Base-by-base conservation (phyloP, 1,140 invertebrate species). In the Nixonia krombeini region DNA sequence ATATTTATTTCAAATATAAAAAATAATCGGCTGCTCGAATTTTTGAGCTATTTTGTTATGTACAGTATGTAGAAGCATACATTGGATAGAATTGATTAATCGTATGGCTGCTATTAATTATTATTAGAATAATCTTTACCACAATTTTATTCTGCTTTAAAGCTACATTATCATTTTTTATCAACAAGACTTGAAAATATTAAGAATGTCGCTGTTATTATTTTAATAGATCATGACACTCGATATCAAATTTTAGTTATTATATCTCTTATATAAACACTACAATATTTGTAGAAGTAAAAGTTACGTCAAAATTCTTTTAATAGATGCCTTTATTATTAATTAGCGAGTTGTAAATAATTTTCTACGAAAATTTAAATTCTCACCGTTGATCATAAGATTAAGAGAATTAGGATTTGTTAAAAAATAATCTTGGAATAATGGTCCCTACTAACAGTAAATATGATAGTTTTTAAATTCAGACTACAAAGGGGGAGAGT, bases 341-440 rank as follows among this genome's bases (percentile, higher is more conserved):
- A 33, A 53, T 62, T 49, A 64, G 45, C 31, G 31, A 56, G 55
- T 37, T 64, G 61, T 64, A 64, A 40, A 64, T 64, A 64, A 64
- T 57, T 57, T 64, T 57, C 38, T 64, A 64, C 61, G 29, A 40
- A 45, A 29, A 29, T 28, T 57, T 50, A 25, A n/a, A 40, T 41
- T 33, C 41, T 64, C 16, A 47, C 45, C 37, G 46, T 42, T 45
- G n/a, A n/a, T n/a, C n/a, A n/a, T n/a, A n/a, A n/a, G n/a, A n/a
- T n/a, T n/a, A n/a, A n/a, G n/a, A n/a, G n/a, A n/a, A n/a, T n/a
- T 51, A 51, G 56, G 38, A 35, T 35, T 35, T 13, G 13, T 35
- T 35, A 4, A 13, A 13, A 45, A 18, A 8, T 47, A 25, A 42
- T 42, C 26, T 18, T 45, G 44, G 51, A 47, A 55, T 38, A 55